Percentiles rank a stretch among this genome's conserved stretches.
phyloP scores from a whole-genome alignment of 1,140 invertebrate species.

The Zaprionus africanus region DNA sequence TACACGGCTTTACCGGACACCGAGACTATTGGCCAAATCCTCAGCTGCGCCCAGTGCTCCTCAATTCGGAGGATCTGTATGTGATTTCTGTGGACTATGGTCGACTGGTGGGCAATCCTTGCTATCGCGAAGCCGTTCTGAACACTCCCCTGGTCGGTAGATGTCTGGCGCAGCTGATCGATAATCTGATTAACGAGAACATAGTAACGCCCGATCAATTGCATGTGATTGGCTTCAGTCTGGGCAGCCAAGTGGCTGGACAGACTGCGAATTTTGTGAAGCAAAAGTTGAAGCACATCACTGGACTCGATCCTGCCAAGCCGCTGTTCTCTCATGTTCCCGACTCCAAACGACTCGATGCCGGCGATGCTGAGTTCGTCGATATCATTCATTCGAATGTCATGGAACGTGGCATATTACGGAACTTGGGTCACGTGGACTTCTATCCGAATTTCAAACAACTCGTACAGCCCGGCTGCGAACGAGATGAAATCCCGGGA shows the following conservation, averaged over 20 bases:
- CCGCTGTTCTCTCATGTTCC: slow-evolving; percentile 85
- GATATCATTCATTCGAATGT: slow-evolving; percentile 84
- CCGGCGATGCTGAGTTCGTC: slow-evolving; percentile 85
- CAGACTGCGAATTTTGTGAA: slow-evolving; percentile 88
- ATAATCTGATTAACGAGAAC: slow-evolving; percentile 86
- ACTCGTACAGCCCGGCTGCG: slow-evolving; percentile 86
- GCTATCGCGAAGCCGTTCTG: slow-evolving; percentile 85
- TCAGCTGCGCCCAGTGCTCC: slow-evolving; percentile 85
- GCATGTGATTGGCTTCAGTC: slow-evolving; percentile 95
- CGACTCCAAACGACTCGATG: slow-evolving; percentile 85
- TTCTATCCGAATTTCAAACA: slow-evolving; percentile 87
- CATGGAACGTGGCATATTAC: slow-evolving; percentile 84
- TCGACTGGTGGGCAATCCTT: slow-evolving; percentile 85
- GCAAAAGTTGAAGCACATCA: slow-evolving; percentile 84
- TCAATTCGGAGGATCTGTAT: slow-evolving; percentile 85
- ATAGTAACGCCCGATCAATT: slow-evolving; percentile 86
- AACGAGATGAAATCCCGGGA: slow-evolving; percentile 84
- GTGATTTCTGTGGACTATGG: slow-evolving; percentile 87
- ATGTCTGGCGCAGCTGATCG: slow-evolving; percentile 87
- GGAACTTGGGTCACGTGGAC: slow-evolving; percentile 85
- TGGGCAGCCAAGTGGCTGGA: slow-evolving; percentile 94
- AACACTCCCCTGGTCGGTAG: slow-evolving; percentile 86
- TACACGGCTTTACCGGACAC: slow-evolving; percentile 87
- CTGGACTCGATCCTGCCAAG: slow-evolving; percentile 86
- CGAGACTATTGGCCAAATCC: slow-evolving; percentile 86